These are phyloP conservation scores for Lithobates sylvaticus DNA, from an alignment of 2,797 vertebrate species.

Conservation along the genomic window DNA sequence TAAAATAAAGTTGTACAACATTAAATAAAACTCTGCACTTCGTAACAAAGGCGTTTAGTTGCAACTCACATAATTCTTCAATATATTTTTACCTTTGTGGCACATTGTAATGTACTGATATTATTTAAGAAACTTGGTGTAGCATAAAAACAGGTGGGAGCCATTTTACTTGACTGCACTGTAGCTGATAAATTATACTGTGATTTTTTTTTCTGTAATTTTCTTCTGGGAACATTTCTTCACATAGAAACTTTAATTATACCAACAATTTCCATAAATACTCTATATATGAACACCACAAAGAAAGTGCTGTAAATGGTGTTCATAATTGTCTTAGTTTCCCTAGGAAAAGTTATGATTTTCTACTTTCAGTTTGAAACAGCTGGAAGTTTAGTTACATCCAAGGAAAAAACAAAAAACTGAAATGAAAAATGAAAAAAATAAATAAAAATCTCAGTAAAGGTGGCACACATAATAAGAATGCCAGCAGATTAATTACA, in stretches of 20 bases:
- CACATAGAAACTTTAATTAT: slow-evolving; percentile 5
- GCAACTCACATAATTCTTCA: no score
- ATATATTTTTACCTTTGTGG: background rate
- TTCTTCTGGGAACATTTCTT: slow-evolving; percentile 16
- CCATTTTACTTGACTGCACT: background rate
- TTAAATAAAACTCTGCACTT: no score
- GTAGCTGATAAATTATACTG: background rate
- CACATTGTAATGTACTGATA: background rate
- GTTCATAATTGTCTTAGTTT: background rate
- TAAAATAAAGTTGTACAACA: no score
- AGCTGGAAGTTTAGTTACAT: background rate
- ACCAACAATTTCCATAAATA: slow-evolving; percentile 3
- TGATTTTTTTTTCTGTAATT: background rate
- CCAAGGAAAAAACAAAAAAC: background rate
- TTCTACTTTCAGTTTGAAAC: background rate
- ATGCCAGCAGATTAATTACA: no score
- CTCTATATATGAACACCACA: background rate
- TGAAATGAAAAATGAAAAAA: background rate
- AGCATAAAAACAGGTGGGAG: background rate
- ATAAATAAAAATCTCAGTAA: background rate
- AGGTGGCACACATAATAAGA: no score
- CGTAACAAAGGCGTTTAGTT: no score
- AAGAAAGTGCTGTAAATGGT: slow-evolving; percentile 4
- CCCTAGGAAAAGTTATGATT: background rate
- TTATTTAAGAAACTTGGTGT: slow-evolving; percentile 1